Base-by-base conservation (phyloP, 1,140 invertebrate species). In the Drosophila rufa region DNA sequence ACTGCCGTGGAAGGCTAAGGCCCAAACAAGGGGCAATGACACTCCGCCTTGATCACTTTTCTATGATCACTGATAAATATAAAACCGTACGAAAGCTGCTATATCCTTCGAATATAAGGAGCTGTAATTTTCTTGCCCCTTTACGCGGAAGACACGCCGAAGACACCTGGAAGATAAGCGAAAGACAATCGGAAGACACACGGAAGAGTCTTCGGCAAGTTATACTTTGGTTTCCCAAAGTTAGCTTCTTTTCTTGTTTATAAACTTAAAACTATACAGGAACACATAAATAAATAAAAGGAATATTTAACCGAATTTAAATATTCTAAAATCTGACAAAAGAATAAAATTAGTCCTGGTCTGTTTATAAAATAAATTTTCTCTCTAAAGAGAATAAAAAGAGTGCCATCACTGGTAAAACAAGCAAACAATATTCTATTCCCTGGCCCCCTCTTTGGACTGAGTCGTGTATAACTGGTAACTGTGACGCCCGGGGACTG, bases 341-440 rank as follows among this genome's bases (percentile, higher is more conserved):
- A 3, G 25, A 17, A 50, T 0, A 6, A 3, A 3, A 11, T 30
- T 56, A 4, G 4, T 40, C 40, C 6, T 12, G 14, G 3, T 42
- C 15, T 9, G 14, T 51, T 9, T 33, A 25, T 25, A 27, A 15
- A 38, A 27, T n/a, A 55, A 38, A n/a, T 48, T 42, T 22, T 42
- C 11, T 36, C 61, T 22, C 9, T 9, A 43, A 67, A 25, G 3
- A 25, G 22, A 25, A 25, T 25, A 25, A 25, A 25, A 25, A 25
- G 22, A 25, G 2, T 25, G 30, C 25, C 43, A 70, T 27, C 66
- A 45, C 60, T 69, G 53, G 22, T 19, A 36, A 27, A 43, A 25
- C 7, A 57, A 59, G 57, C 45, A 30, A 58, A 45, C 51, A 73
- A 43, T 73, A 38, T 50, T 46, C 15, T 14, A 30, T 71, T 48